Percentiles rank a stretch among this genome's conserved stretches.
These are phyloP conservation scores for Ceratina calcarata DNA, from an alignment of 1,140 invertebrate species.

Conservation along the genomic window DNA sequence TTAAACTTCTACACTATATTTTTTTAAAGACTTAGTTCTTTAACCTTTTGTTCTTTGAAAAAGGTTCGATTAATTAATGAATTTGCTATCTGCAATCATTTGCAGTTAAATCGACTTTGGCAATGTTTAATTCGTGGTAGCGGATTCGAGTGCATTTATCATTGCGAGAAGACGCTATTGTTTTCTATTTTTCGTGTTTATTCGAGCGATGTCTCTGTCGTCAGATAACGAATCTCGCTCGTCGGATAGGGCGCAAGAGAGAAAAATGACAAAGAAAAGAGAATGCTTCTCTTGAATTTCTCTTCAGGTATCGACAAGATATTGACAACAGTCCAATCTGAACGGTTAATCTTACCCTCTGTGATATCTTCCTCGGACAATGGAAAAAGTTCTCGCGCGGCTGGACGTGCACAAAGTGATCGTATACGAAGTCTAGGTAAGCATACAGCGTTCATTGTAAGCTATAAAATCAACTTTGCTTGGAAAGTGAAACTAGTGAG, in stretches of 20 bases:
- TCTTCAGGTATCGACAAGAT: slow-evolving; percentile 15
- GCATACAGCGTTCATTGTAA: neutral
- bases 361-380: neutral
- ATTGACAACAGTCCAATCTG: slow-evolving; percentile 8
- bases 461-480: too few species aligned
- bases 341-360: neutral
- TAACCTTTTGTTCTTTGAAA: too few species aligned
- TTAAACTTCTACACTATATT: too few species aligned
- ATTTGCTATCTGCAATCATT: too few species aligned
- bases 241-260: neutral
- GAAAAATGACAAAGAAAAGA: too few species aligned
- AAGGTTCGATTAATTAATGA: too few species aligned
- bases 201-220: slow-evolving; percentile 5
- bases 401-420: slow-evolving; percentile 25
- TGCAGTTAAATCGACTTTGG: too few species aligned
- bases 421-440: neutral
- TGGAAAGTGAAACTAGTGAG: too few species aligned
- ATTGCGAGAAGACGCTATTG: neutral
- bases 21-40: too few species aligned
- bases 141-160: neutral
- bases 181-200: slow-evolving; percentile 22
- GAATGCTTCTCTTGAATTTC: neutral
- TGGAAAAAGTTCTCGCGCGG: neutral
- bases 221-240: neutral
- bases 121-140: neutral